Evolutionary conservation across 2,113 vertebrate species (phyloP).

Genomic region (Craseonycteris thonglongyai): DNA sequence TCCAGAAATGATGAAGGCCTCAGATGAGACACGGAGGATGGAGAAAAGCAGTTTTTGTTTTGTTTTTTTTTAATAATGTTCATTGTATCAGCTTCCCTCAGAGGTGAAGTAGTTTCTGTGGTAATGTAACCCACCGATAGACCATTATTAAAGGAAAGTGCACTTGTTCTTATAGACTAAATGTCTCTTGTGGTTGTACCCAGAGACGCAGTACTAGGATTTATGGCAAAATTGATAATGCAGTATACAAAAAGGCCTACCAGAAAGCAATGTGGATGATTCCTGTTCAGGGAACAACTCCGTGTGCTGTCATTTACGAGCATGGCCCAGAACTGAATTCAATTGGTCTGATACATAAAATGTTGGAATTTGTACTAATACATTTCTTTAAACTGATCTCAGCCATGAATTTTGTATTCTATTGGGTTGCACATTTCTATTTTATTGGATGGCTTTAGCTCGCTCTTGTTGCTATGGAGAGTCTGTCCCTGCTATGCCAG

Average conservation of each 20-base stretch:
- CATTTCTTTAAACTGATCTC: background rate
- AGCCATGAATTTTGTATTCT: background rate
- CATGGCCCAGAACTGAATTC: background rate
- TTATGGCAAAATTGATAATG: background rate
- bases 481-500: background rate
- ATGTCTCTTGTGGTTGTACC: background rate
- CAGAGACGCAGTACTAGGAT: background rate
- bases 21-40: background rate
- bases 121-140: background rate
- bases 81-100: background rate
- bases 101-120: conserved; percentile 19
- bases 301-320: background rate
- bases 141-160: background rate
- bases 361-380: background rate
- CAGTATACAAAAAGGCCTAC: background rate
- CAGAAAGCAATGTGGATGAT: background rate
- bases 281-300: background rate
- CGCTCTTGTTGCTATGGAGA: conserved; percentile 16
- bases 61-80: background rate
- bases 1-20: conserved; percentile 29
- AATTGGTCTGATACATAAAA: background rate
- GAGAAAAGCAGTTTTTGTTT: conserved; percentile 21
- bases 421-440: background rate
- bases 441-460: background rate
- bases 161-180: background rate